phyloP scores from a whole-genome alignment of 2,113 vertebrate species.

The Saccopteryx leptura region DNA sequence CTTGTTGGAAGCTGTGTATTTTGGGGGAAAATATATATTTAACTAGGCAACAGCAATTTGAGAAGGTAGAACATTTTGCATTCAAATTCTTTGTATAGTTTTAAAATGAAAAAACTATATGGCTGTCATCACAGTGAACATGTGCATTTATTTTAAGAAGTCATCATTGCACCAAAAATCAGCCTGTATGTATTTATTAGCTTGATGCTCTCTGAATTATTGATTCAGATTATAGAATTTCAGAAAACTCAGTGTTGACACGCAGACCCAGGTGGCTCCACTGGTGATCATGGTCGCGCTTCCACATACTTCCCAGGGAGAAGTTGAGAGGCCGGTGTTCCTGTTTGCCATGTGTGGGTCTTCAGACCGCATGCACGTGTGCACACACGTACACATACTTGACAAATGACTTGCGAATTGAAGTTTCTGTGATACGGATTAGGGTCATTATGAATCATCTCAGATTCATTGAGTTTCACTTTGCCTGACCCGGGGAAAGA shows the following conservation, averaged over 20 bases:
- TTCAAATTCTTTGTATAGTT: slow-evolving; percentile 51
- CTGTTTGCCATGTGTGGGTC: slow-evolving; percentile 23
- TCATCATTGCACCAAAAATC: slow-evolving; percentile 71
- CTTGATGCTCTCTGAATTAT: slow-evolving; percentile 75
- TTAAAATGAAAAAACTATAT: slow-evolving; percentile 71
- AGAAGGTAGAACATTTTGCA: neutral
- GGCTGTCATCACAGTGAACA: slow-evolving; percentile 66
- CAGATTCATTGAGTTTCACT: neutral
- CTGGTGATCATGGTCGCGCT: slow-evolving; percentile 60
- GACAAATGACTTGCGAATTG: neutral
- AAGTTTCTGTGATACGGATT: neutral
- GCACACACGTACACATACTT: neutral
- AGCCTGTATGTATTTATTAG: slow-evolving; percentile 76
- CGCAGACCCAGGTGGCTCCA: slow-evolving; percentile 67
- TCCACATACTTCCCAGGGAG: slow-evolving; percentile 69
- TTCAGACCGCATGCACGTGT: neutral
- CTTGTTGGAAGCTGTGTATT: neutral
- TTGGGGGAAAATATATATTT: neutral
- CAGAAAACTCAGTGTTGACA: slow-evolving; percentile 80
- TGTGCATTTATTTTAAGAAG: slow-evolving; percentile 54
- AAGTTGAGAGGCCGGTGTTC: slow-evolving; percentile 54
- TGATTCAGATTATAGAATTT: slow-evolving; percentile 68
- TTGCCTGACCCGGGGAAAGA: slow-evolving; percentile 30
- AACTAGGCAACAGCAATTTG: neutral
- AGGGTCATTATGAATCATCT: neutral